Conservation (phyloP, 2,113 vertebrate species). For the Muntiacus muntjak region DNA sequence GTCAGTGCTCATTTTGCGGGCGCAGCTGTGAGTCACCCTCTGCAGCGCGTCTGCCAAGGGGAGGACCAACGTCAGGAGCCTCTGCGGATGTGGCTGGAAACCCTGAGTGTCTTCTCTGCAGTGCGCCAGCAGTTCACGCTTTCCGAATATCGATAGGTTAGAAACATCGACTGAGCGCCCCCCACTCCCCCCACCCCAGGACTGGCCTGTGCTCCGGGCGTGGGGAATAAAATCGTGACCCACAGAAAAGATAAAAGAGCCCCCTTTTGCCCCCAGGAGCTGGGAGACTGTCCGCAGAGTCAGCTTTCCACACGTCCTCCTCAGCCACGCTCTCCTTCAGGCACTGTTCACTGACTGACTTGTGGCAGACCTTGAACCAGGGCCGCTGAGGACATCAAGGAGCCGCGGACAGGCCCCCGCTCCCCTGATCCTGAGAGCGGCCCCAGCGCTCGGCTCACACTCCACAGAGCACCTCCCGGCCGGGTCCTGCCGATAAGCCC, state of each 20-base stretch:
- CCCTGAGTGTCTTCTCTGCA: background rate
- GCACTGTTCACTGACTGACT: fast-evolving
- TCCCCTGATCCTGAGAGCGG: background rate
- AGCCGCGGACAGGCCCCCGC: fast-evolving
- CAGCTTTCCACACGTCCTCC: fast-evolving
- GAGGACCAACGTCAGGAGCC: background rate
- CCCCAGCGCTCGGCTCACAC: fast-evolving
- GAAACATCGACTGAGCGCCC: background rate
- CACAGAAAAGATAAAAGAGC: background rate
- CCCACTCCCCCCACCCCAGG: fast-evolving
- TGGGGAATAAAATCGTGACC: background rate
- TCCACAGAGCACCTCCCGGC: background rate
- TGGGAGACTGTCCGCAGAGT: too few relatives aligned
- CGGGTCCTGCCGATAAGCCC: background rate
- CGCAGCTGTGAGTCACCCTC: background rate
- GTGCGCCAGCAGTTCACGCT: background rate
- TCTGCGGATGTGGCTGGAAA: background rate
- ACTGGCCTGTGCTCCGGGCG: background rate
- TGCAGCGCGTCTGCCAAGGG: background rate
- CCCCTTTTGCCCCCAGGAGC: background rate
- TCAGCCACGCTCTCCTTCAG: background rate
- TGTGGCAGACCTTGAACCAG: background rate
- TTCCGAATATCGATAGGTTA: background rate
- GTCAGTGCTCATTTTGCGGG: background rate
- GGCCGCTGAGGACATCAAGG: too few relatives aligned